These are phyloP conservation scores for Cydia amplana DNA, from an alignment of 1,140 invertebrate genomes.

Conservation along the genomic window DNA sequence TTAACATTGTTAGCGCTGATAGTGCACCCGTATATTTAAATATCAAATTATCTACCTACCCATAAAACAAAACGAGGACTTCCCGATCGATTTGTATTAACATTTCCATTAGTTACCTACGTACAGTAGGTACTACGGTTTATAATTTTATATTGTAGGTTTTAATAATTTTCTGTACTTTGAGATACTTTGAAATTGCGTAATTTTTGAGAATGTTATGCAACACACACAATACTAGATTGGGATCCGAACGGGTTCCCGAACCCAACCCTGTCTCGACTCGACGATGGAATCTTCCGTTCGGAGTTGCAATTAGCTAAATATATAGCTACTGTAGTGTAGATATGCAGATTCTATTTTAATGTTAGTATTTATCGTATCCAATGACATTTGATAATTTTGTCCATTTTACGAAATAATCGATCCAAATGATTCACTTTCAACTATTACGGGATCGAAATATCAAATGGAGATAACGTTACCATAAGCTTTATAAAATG, in stretches of 20 bases:
- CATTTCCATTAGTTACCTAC: conserved; percentile 9
- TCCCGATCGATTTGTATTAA: conserved; percentile 15
- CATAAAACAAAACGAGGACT: conserved; percentile 12
- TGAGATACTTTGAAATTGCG: too few species aligned
- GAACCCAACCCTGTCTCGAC: too few species aligned
- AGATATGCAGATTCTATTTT: too few species aligned
- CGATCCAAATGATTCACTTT: conserved; percentile 17
- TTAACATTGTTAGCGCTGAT: conserved; percentile 18
- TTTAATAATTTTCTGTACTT: too few species aligned
- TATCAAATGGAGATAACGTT: conserved; percentile 17
- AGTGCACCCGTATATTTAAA: conserved; percentile 26
- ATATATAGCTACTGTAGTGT: too few species aligned
- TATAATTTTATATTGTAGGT: not conserved
- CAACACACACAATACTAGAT: too few species aligned
- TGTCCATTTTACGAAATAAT: not conserved
- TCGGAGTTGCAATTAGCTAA: too few species aligned
- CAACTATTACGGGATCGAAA: not conserved
- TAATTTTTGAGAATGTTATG: too few species aligned
- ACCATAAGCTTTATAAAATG: conserved; percentile 17
- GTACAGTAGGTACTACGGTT: not conserved
- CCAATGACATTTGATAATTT: too few species aligned
- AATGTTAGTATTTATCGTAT: too few species aligned
- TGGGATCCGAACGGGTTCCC: too few species aligned
- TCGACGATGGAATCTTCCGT: too few species aligned
- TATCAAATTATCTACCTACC: not conserved